Evolutionary conservation across 2,113 vertebrate genomes (phyloP), one percentile per base, ranked within the genome.

Genomic region (Spizaetus ornatus): DNA sequence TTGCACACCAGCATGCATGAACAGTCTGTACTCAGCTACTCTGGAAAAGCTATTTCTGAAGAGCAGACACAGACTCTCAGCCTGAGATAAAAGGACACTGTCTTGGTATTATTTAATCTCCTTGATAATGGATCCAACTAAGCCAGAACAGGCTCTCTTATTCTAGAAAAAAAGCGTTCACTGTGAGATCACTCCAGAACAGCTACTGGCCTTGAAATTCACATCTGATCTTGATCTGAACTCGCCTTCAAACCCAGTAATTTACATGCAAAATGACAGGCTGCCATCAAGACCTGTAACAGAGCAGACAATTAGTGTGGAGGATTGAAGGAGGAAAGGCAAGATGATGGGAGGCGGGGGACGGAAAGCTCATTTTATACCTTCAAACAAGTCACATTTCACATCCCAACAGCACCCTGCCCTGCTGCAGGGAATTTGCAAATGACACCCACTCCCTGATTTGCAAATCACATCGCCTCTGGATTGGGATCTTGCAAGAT

Each of bases 391-490:
- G 52, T 27, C 70, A 40, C 58, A 79, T 62, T 63, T 69, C 83
- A 43, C 42, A 55, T 85, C 78, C 81, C 84, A 67, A 10, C n/a
- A 81, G 91, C 89, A 91, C 61, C 88, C 69, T 93, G 93, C 89
- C 93, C 89, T 71, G 80, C 94, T 74, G 91, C 89, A 70, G 55
- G 91, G 69, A 45, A 87, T 78, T 55, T 96, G 95, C 91, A 96
- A 94, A 96, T 86, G 84, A 89, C 93, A 93, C 95, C 93, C 87
- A 91, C 96, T 82, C 93, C 70, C 81, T 96, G 81, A 87, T 96
- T 95, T 96, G 84, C 96, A 96, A 96, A 91, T 96, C 93, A 93
- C 86, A 85, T 93, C 16, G 10, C 94, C 90, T 76, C 70, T 91
- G 93, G 81, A 69, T 61, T 72, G 90, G 65, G 52, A 93, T 86